phyloP scores from a whole-genome alignment of 1,140 invertebrate genomes.

The Drosophila carrolli region DNA sequence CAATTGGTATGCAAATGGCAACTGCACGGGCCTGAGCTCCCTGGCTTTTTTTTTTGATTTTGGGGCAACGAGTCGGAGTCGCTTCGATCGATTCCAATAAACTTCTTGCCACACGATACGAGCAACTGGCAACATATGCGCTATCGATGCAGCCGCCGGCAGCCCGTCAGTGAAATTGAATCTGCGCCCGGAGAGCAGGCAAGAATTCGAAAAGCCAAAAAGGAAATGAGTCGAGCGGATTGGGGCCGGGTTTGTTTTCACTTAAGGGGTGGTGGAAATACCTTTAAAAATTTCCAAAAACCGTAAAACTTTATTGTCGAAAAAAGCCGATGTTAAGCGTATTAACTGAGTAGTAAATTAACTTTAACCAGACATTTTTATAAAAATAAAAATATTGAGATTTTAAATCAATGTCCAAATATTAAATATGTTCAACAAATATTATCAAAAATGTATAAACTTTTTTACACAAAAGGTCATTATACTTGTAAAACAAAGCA shows the following conservation, averaged over 20 bases:
- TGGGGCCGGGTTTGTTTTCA: background rate
- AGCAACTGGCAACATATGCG: constrained; percentile 68
- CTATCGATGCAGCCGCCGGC: constrained; percentile 22
- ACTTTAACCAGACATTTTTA: no score
- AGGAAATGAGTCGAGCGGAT: constrained; percentile 21
- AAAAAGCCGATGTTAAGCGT: background rate
- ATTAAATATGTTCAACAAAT: no score
- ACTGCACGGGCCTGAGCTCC: constrained; percentile 13
- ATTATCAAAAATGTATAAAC: no score
- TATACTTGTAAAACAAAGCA: no score
- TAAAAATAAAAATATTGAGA: no score
- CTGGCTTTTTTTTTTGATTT: constrained; percentile 11
- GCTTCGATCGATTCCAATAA: constrained; percentile 73
- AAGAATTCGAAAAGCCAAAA: constrained; percentile 17
- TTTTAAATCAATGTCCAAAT: no score
- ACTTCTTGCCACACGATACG: constrained; percentile 60
- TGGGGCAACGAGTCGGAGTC: constrained; percentile 3
- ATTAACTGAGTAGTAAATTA: no score
- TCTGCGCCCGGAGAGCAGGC: constrained; percentile 28
- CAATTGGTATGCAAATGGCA: constrained; percentile 62
- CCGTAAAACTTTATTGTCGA: background rate
- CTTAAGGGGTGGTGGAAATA: background rate
- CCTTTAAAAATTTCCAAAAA: background rate
- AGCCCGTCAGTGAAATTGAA: constrained; percentile 65
- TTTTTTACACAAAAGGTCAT: no score